phyloP scores from a whole-genome alignment of 2,113 vertebrate genomes.

The Hemicordylus capensis region DNA sequence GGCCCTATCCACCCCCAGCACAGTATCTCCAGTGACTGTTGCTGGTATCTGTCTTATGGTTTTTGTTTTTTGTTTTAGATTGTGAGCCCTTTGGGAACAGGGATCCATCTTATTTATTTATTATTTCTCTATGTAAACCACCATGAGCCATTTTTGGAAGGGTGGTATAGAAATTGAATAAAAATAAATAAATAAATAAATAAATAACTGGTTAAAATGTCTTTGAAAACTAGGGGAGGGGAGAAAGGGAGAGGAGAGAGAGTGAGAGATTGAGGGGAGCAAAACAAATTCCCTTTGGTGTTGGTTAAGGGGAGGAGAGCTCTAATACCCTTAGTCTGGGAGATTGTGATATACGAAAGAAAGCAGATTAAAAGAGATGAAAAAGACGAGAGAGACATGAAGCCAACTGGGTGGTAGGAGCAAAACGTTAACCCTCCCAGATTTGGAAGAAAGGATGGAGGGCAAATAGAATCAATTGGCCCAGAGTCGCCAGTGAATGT shows the following conservation, averaged over 20 bases:
- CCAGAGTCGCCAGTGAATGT: fast-evolving
- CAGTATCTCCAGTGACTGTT: too few species aligned
- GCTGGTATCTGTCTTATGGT: too few species aligned
- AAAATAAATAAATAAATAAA: too few species aligned
- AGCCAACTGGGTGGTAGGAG: not conserved
- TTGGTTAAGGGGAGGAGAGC: conserved; percentile 4
- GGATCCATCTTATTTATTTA: too few species aligned
- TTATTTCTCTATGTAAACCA: too few species aligned
- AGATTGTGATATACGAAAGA: not conserved
- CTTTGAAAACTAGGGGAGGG: not conserved
- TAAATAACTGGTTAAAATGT: too few species aligned
- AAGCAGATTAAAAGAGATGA: not conserved
- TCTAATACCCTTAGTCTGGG: not conserved
- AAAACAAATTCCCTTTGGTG: not conserved
- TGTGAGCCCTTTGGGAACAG: too few species aligned
- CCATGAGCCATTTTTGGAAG: too few species aligned
- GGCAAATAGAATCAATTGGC: not conserved
- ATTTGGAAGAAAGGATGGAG: fast-evolving
- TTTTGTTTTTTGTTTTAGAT: too few species aligned
- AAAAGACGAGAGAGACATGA: not conserved
- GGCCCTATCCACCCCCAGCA: too few species aligned
- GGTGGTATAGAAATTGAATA: too few species aligned
- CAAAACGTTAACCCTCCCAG: not conserved
- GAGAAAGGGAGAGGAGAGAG: not conserved
- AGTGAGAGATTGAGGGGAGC: not conserved